Evolutionary conservation across 2,888 invertebrate genomes (phyloP), one percentile per base, ranked within the genome.

Genomic region (Dynastes grantii): DNA sequence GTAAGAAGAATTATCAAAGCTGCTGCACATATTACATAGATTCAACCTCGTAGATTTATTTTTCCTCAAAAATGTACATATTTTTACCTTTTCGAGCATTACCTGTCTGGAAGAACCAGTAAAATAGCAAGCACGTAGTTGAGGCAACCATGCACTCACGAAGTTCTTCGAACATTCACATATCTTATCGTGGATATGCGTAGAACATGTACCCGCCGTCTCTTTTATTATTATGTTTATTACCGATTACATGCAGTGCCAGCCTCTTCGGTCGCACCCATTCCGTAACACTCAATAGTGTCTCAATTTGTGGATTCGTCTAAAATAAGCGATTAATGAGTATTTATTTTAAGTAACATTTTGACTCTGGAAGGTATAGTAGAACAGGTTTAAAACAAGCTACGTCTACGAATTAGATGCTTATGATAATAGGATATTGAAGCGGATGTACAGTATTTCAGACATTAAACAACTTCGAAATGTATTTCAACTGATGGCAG

Each of bases 171-270:
- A 68, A 51, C 61, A 22, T 75, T 75, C 61, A 45, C 58, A 76
- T 76, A 76, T 76, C 76, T 76, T 68, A 67, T 76, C 76, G 27
- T 9, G 55, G 16, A 55, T 65, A 58, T 40, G 40, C 68, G n/a
- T 37, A 37, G 40, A 49, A 67, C 76, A 76, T 76, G 76, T 58
- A 67, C 40, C 76, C 45, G 63, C 32, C 67, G 76, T 68, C 76
- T 76, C 68, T 58, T 76, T 76, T 76, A 76, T 76, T 76, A 76
- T 76, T 58, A 65, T 58, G 76, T 76, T 76, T 76, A 76, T 76
- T 76, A 40, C 76, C 76, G 67, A 55, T 76, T 76, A 73, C 73
- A 70, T 55, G 37, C 73, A 73, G 27, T 40, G n/a, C 58, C 55
- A 51, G 61, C 45, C 63, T 11, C 32, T 45, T 75, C 61, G 63